Conservation (phyloP, 2,113 vertebrate genomes). For the Platanista minor region DNA sequence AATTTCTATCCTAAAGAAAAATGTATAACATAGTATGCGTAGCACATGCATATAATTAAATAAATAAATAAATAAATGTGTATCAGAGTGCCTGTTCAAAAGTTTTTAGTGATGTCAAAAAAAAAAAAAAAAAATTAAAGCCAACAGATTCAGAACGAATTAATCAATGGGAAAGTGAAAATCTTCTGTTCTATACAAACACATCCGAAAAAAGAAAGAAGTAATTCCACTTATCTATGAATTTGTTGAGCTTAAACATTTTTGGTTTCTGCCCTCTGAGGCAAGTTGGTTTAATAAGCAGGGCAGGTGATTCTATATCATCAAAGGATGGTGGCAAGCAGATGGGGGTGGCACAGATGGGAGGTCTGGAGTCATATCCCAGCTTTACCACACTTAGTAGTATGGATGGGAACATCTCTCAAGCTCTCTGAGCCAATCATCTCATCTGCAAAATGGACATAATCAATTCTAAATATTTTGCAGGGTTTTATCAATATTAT, state of each 20-base stretch:
- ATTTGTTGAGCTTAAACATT: neutral
- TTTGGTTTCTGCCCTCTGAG: neutral
- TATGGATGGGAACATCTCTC: neutral
- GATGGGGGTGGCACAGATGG: too few relatives aligned
- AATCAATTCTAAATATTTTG: neutral
- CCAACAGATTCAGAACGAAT: neutral
- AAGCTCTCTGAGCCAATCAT: neutral
- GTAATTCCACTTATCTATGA: neutral
- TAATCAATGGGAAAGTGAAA: neutral
- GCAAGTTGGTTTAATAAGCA: neutral
- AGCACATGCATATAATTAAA: neutral
- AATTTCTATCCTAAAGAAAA: neutral
- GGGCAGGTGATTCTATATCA: neutral
- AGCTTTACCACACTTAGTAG: neutral
- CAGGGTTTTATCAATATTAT: neutral
- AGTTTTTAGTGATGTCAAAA: neutral
- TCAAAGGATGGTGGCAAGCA: neutral
- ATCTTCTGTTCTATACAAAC: neutral
- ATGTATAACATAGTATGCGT: neutral
- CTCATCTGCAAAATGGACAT: neutral
- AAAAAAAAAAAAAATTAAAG: neutral
- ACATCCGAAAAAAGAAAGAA: neutral
- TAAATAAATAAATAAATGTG: neutral
- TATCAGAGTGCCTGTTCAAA: neutral
- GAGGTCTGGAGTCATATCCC: neutral